Evolutionary conservation across 2,113 vertebrate genomes (phyloP).

Genomic region (Menidia beryllina): DNA sequence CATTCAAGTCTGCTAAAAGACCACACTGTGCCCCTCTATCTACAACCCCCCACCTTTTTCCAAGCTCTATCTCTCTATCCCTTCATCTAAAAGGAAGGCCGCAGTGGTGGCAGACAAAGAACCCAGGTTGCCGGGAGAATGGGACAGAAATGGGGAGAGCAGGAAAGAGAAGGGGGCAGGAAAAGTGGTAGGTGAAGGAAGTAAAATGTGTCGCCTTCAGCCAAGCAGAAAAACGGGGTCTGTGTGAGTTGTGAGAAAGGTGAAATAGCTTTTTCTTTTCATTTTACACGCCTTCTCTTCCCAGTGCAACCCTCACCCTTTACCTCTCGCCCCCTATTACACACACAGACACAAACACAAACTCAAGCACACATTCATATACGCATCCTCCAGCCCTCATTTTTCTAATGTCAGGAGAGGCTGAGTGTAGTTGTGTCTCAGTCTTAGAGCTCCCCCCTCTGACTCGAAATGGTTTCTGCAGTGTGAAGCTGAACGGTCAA

Average conservation of each 20-base stretch:
- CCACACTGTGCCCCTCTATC: slow-evolving; percentile 71
- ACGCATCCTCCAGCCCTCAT: slow-evolving; percentile 44
- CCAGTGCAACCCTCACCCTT: slow-evolving; percentile 76
- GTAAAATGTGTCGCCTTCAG: slow-evolving; percentile 78
- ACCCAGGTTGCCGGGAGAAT: slow-evolving; percentile 61
- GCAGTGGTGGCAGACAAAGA: slow-evolving; percentile 70
- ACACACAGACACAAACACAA: slow-evolving; percentile 64
- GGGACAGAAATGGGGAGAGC: slow-evolving; percentile 53
- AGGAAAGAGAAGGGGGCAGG: slow-evolving; percentile 51
- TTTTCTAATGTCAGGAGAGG: slow-evolving; percentile 56
- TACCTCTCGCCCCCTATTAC: slow-evolving; percentile 79
- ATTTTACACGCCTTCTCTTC: slow-evolving; percentile 83
- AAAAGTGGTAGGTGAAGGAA: slow-evolving; percentile 62
- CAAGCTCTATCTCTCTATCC: slow-evolving; percentile 63
- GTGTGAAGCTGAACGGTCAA: slow-evolving; percentile 40
- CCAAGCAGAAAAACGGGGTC: slow-evolving; percentile 74
- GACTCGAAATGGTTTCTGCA: slow-evolving; percentile 84
- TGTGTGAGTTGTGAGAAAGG: slow-evolving; percentile 81
- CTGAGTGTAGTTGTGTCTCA: slow-evolving; percentile 60
- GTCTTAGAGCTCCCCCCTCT: slow-evolving; percentile 98
- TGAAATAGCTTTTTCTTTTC: slow-evolving; percentile 89
- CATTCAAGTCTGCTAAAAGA: slow-evolving; percentile 75
- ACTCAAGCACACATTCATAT: slow-evolving; percentile 52
- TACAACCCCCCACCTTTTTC: slow-evolving; percentile 48
- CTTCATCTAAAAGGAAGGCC: slow-evolving; percentile 66